These are phyloP conservation scores for Seriola aureovittata DNA, from an alignment of 2,113 vertebrate genomes.

Conservation along the genomic window DNA sequence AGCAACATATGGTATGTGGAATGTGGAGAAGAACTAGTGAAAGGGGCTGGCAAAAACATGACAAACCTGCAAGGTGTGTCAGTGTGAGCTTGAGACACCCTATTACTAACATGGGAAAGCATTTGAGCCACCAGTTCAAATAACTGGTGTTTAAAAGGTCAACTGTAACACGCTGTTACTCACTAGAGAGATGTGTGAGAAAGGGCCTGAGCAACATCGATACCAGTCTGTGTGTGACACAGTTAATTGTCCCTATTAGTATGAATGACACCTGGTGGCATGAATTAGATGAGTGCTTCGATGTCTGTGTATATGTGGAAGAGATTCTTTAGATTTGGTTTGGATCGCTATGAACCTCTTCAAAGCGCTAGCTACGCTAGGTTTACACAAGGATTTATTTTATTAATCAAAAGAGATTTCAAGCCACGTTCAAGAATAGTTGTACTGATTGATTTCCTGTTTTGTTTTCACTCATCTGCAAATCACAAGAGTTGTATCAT, in stretches of 20 bases:
- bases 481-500: background rate
- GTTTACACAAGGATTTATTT: background rate
- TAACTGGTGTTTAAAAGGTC: constrained; percentile 15
- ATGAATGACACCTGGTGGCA: background rate
- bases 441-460: background rate
- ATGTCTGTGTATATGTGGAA: background rate
- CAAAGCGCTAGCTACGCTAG: background rate
- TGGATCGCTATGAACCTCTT: too few species aligned
- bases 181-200: constrained; percentile 17
- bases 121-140: constrained; percentile 2
- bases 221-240: constrained; percentile 3
- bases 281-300: background rate
- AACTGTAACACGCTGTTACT: constrained; percentile 21
- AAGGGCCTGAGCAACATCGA: constrained; percentile 18
- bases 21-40: background rate
- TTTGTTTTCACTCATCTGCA: background rate
- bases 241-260: background rate
- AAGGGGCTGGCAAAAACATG: background rate
- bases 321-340: background rate
- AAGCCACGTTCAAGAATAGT: background rate
- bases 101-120: constrained; percentile 64
- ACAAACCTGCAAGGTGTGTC: constrained; percentile 37
- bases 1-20: background rate
- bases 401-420: background rate
- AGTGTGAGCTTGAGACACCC: background rate